These are phyloP conservation scores for Alexandromys fortis DNA, from an alignment of 2,113 vertebrate genomes.

Conservation along the genomic window DNA sequence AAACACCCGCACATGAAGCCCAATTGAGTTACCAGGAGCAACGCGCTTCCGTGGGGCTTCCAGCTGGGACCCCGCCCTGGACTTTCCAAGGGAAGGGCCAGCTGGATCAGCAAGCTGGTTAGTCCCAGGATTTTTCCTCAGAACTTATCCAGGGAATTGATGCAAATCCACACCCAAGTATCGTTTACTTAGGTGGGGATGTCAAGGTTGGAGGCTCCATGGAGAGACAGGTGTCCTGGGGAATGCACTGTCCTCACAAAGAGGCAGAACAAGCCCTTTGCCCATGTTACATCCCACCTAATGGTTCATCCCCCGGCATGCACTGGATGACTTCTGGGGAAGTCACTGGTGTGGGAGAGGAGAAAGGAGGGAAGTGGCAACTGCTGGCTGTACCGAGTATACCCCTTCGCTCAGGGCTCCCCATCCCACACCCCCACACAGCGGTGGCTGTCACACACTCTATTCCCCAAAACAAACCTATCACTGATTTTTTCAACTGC, in stretches of 20 bases:
- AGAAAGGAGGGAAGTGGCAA: background rate
- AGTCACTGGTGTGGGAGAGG: background rate
- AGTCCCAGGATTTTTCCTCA: slow-evolving; percentile 82
- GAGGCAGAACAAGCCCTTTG: slow-evolving; percentile 63
- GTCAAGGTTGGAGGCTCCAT: slow-evolving; percentile 67
- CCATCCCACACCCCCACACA: background rate
- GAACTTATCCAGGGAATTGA: slow-evolving; percentile 77
- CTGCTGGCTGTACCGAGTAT: background rate
- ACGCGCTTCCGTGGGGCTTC: slow-evolving; percentile 69
- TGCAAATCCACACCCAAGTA: slow-evolving; percentile 59
- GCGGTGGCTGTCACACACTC: slow-evolving; percentile 43
- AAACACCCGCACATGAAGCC: slow-evolving; percentile 75
- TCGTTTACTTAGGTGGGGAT: slow-evolving; percentile 77
- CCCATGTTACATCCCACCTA: slow-evolving; percentile 52
- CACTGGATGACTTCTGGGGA: slow-evolving; percentile 37
- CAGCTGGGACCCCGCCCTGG: slow-evolving; percentile 83
- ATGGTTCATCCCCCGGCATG: slow-evolving; percentile 31
- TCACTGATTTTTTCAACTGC: slow-evolving; percentile 71
- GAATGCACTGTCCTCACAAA: slow-evolving; percentile 28
- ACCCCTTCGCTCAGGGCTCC: background rate
- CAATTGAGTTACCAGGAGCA: slow-evolving; percentile 75
- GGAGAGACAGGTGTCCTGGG: slow-evolving; percentile 59
- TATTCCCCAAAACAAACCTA: slow-evolving; percentile 71
- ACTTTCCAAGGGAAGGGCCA: slow-evolving; percentile 83
- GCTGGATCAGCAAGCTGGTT: slow-evolving; percentile 81